These are phyloP conservation scores for Drosophila merina DNA, from an alignment of 2,888 invertebrate species.

Conservation along the genomic window DNA sequence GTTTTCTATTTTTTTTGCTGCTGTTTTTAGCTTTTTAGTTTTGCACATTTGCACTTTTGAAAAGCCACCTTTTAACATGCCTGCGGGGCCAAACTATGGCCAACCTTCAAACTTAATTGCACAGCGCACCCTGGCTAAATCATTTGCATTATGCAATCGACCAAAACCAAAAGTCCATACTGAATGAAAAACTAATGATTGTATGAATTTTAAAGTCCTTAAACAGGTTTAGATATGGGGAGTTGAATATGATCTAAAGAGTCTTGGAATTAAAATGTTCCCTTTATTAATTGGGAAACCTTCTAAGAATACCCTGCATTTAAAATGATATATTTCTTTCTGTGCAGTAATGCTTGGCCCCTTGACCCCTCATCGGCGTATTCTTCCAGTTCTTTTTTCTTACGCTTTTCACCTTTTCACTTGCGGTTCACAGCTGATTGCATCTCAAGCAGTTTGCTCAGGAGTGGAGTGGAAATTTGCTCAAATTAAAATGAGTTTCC, in stretches of 20 bases:
- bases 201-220: background rate
- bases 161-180: constrained; percentile 6
- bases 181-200: background rate
- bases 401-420: constrained; percentile 63
- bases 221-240: background rate
- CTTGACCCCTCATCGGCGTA: constrained; percentile 1
- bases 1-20: constrained; percentile 14
- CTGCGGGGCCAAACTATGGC: constrained; percentile 37
- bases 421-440: constrained; percentile 70
- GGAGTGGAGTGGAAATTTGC: constrained; percentile 56
- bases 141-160: constrained; percentile 72
- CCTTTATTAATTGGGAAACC: too few species aligned
- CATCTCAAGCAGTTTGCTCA: constrained; percentile 60
- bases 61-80: constrained; percentile 50
- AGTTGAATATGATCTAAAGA: background rate
- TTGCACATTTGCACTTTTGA: constrained; percentile 35
- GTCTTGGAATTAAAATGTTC: background rate
- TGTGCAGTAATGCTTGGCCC: background rate
- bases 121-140: constrained; percentile 63
- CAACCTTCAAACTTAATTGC: constrained; percentile 78
- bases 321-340: background rate
- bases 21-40: constrained; percentile 4
- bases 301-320: background rate
- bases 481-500: constrained; percentile 71
- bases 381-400: constrained; percentile 36